Evolutionary conservation across 2,113 vertebrate genomes (phyloP).

Genomic region (Phainopepla nitens): DNA sequence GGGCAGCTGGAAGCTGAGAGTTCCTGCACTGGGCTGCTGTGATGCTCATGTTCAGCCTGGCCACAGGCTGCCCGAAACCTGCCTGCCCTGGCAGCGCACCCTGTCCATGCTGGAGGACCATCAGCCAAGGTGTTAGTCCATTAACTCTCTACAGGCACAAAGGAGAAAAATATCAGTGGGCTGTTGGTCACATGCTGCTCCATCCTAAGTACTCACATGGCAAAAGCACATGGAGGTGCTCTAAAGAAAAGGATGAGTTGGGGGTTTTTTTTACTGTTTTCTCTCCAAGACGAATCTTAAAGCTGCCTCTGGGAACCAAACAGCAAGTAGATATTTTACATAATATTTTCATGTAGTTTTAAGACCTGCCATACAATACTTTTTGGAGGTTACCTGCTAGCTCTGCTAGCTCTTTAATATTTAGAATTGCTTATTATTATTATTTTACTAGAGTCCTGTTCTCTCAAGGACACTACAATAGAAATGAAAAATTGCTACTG

Average conservation of each 20-base stretch:
- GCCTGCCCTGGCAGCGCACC: background rate
- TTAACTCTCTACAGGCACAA: background rate
- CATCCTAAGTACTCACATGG: background rate
- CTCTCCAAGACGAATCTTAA: background rate
- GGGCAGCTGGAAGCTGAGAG: background rate
- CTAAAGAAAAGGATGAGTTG: background rate
- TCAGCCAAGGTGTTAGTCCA: background rate
- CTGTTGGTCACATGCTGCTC: background rate
- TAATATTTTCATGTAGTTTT: background rate
- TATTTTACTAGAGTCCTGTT: background rate
- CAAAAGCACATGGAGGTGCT: background rate
- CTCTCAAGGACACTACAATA: background rate
- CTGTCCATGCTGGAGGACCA: too few relatives aligned
- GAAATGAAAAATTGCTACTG: background rate
- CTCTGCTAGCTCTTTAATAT: background rate
- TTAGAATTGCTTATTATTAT: background rate
- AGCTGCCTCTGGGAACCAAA: background rate
- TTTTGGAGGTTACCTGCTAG: background rate
- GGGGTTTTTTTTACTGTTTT: background rate
- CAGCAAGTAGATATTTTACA: background rate
- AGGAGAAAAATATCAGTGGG: rapidly evolving
- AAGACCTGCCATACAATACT: background rate
- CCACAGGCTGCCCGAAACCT: background rate
- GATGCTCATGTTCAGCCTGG: background rate
- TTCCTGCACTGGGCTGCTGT: rapidly evolving